Conservation (phyloP, 2,888 invertebrate species). For the Drosophila maculinotata region DNA sequence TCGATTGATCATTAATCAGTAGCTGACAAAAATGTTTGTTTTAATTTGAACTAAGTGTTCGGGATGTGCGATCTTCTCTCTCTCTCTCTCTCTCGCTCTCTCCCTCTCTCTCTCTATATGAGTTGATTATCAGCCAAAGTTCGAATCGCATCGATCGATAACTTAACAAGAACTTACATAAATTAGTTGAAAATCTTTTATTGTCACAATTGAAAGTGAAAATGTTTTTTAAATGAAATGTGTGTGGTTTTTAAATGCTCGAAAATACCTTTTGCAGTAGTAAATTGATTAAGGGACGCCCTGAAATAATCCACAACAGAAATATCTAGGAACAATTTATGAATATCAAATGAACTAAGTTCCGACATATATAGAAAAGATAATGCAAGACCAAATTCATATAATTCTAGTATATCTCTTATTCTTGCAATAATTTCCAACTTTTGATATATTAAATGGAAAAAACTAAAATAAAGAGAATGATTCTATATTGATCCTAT, state of each 20-base stretch:
- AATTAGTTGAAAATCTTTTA: constrained; percentile 61
- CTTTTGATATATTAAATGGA: neutral
- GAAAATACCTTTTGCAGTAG: constrained; percentile 40
- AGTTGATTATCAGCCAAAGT: constrained; percentile 47
- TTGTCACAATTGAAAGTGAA: constrained; percentile 66
- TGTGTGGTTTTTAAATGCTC: constrained; percentile 29
- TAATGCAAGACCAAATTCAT: neutral
- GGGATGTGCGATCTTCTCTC: constrained; percentile 39
- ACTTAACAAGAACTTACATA: constrained; percentile 64
- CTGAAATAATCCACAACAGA: constrained; percentile 30
- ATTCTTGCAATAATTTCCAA: neutral
- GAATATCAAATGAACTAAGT: neutral
- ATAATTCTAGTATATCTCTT: neutral
- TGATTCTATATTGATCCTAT: too few relatives aligned
- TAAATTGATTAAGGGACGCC: neutral
- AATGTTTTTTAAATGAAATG: constrained; percentile 26
- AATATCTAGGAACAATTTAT: neutral
- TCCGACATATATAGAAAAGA: neutral
- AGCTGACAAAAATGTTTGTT: constrained; percentile 53
- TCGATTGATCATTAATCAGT: constrained; percentile 58
- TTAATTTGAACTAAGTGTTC: constrained; percentile 47
- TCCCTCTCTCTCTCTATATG: constrained; percentile 4
- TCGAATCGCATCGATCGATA: constrained; percentile 38
- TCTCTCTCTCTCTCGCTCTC: neutral
- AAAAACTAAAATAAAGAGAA: neutral